Percentiles rank a stretch among this genome's conserved stretches.
phyloP scores from a whole-genome alignment of 2,888 invertebrate genomes.

The Eubasilissa splendida region DNA sequence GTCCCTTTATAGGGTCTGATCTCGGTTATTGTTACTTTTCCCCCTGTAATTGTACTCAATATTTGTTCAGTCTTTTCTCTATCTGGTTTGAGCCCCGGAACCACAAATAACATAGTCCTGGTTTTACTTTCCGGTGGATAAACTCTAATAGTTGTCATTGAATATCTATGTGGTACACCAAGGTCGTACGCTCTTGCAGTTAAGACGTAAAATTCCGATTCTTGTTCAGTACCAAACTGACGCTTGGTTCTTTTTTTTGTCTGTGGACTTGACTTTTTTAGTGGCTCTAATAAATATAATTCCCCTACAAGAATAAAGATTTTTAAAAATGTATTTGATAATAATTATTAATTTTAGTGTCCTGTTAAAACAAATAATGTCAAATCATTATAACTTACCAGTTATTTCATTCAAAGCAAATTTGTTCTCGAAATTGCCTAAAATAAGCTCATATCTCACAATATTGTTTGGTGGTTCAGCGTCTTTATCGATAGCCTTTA shows the following conservation, averaged over 20 bases:
- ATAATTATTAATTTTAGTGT: no score
- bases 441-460: conserved; percentile 86
- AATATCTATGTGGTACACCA: conserved; percentile 84
- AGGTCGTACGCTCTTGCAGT: conserved; percentile 88
- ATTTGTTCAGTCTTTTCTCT: conserved; percentile 82
- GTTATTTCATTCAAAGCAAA: conserved; percentile 83
- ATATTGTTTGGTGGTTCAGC: conserved; percentile 89
- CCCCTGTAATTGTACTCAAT: conserved; percentile 84
- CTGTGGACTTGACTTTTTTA: conserved; percentile 68
- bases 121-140: conserved; percentile 85
- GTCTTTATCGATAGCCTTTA: conserved; percentile 89
- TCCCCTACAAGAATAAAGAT: conserved; percentile 70
- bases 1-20: conserved; percentile 79
- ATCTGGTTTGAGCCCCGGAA: conserved; percentile 84
- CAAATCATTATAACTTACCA: conserved; percentile 66
- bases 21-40: conserved; percentile 82
- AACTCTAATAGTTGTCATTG: conserved; percentile 82
- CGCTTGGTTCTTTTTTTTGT: conserved; percentile 69
- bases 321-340: no score
- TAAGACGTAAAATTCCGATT: conserved; percentile 76
- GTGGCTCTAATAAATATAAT: conserved; percentile 74
- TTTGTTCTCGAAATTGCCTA: conserved; percentile 83
- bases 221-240: conserved; percentile 67
- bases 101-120: conserved; percentile 85
- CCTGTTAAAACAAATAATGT: no score